phyloP scores from a whole-genome alignment of 2,888 invertebrate species.

The Anaspis maculata region DNA sequence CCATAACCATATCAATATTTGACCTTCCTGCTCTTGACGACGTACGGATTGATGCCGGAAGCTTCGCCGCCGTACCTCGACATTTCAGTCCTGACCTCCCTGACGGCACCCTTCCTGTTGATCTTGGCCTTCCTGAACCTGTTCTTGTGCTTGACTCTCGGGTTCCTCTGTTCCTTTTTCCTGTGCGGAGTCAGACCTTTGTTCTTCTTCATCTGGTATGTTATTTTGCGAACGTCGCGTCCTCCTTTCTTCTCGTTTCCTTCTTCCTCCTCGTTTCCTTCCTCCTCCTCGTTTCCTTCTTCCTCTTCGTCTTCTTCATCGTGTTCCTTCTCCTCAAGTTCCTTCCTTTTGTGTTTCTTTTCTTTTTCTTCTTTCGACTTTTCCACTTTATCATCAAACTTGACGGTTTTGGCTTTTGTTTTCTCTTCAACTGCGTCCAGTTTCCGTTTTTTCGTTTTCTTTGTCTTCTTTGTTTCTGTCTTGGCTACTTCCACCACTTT shows the following conservation, averaged over 20 bases:
- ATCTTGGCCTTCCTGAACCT: conserved; percentile 90
- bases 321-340: background rate
- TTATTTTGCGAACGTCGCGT: conserved; percentile 76
- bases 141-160: conserved; percentile 87
- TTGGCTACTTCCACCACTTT: too few species aligned
- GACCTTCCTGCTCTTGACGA: conserved; percentile 84
- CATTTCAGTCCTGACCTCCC: conserved; percentile 69
- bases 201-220: conserved; percentile 92
- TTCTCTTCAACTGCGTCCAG: background rate
- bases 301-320: conserved; percentile 12
- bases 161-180: conserved; percentile 89
- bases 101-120: conserved; percentile 85
- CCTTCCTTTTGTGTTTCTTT: conserved; percentile 32
- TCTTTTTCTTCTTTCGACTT: conserved; percentile 26
- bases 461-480: too few species aligned
- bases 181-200: conserved; percentile 87
- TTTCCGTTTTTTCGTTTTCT: background rate
- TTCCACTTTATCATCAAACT: conserved; percentile 17
- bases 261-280: conserved; percentile 33
- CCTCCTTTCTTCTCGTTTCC: conserved; percentile 30
- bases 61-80: conserved; percentile 84
- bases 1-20: too few species aligned
- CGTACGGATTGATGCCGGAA: conserved; percentile 85
- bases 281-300: conserved; percentile 21
- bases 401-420: conserved; percentile 18